Base-by-base conservation (phyloP, 2,888 invertebrate genomes). In the Lasioglossum oenotherae region DNA sequence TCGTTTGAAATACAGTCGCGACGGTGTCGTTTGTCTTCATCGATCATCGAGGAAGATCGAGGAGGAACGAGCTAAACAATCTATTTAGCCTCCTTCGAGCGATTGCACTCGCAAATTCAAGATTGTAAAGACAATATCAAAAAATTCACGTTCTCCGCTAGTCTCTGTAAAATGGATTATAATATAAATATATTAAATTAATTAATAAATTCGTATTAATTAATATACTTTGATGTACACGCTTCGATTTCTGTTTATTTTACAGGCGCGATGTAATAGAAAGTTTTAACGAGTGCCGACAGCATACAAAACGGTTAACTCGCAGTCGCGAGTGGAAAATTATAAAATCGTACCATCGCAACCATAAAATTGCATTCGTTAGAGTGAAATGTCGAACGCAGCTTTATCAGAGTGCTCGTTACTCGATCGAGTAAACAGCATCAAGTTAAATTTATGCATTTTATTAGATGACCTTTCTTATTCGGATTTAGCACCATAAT, bases 231-330 rank as follows among this genome's bases (percentile, higher is more conserved):
- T 31, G 19, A 67, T 16, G 64, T 8, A 0, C 5, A 19, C 31
- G 12, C 14, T 35, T 16, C 16, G 5, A 31, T 2, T 60, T 14
- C 27, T 31, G 16, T 31, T 27, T 1, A 4, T 46, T 27, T 16
- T 12, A 31, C n/a, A 10, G 27, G 12, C 31, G 31, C 1, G 27
- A 46, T 49, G 6, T n/a, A 12, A 27, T 10, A 49, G 4, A n/a
- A 82, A 82, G 69, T 82, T 82, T 82, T 82, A 82, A 82, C 74
- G 79, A 82, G 69, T n/a, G 44, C 14, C 53, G 35, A 27, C 67
- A n/a, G 19, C 53, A 6, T 23, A 4, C 19, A 19, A 35, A 69
- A 38, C 12, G 23, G 69, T 4, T 38, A 38, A 23, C 38, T 69
- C 10, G 23, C 23, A 35, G 6, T 10, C 8, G 35, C 35, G 10